Percentiles rank a stretch among this genome's conserved stretches.
Evolutionary conservation across 2,797 vertebrate genomes (phyloP).

Genomic region (Dicrostonyx torquatus): DNA sequence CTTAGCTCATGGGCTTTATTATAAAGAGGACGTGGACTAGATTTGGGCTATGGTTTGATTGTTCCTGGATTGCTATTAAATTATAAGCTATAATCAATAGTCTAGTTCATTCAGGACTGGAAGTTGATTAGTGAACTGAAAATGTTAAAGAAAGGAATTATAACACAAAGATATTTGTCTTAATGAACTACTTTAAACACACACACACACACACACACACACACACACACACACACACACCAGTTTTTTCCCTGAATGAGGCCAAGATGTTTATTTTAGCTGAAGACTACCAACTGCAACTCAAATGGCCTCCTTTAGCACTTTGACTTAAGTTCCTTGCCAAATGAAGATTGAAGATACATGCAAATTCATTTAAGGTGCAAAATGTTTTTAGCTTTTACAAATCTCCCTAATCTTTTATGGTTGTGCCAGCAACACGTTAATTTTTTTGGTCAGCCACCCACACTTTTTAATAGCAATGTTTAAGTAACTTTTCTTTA

Average conservation of each 20-base stretch:
- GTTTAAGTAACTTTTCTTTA: conserved; percentile 32
- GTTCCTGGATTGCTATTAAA: not conserved
- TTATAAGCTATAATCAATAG: conserved; percentile 12
- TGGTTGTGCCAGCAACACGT: not conserved
- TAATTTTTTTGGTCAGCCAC: too few relatives aligned
- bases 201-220: not conserved
- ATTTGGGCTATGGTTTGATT: not conserved
- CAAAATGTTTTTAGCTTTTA: conserved; percentile 34
- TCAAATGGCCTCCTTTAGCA: not conserved
- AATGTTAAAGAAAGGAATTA: conserved; percentile 42
- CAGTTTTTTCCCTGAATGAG: not conserved
- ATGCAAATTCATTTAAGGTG: not conserved
- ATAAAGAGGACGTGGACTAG: not conserved
- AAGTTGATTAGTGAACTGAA: conserved; percentile 13
- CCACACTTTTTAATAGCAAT: conserved; percentile 12
- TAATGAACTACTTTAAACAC: conserved; percentile 9
- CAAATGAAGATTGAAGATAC: not conserved
- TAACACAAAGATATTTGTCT: not conserved
- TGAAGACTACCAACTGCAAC: not conserved
- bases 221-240: not conserved
- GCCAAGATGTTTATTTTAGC: conserved; percentile 17
- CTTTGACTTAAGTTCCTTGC: conserved; percentile 1
- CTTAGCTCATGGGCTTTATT: not conserved
- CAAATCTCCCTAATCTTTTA: not conserved
- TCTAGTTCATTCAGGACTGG: not conserved